phyloP scores from a whole-genome alignment of 2,113 vertebrate genomes.

The Corythaeola cristata region DNA sequence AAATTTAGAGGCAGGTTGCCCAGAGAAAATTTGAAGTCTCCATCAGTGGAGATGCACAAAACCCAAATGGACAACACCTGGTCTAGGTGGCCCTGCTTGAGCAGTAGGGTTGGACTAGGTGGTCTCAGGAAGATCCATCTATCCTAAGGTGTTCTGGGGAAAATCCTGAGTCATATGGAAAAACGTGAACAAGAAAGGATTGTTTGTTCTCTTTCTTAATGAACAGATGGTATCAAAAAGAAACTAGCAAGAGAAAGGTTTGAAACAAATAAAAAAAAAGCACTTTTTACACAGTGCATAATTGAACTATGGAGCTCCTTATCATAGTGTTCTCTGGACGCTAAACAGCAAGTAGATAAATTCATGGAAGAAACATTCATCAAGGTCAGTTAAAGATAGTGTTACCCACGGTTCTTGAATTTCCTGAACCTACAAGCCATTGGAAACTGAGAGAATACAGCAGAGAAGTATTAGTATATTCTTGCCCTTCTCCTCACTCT shows the following conservation, averaged over 20 bases:
- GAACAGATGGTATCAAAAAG: neutral
- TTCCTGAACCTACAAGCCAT: neutral
- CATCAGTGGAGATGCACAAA: neutral
- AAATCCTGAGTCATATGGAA: neutral
- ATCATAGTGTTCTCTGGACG: neutral
- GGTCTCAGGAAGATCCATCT: accelerated
- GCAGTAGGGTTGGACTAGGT: neutral
- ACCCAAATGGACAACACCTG: neutral
- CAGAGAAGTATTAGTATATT: neutral
- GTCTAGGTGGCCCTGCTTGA: neutral
- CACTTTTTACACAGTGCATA: neutral
- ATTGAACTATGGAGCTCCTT: neutral
- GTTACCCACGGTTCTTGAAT: neutral
- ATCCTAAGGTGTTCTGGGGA: neutral
- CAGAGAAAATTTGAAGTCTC: neutral
- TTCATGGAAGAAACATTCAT: neutral
- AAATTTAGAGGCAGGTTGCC: neutral
- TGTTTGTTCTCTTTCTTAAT: neutral
- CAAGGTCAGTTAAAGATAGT: neutral
- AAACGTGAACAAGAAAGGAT: neutral
- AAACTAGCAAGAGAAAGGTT: neutral
- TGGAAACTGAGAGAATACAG: neutral
- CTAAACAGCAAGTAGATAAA: neutral
- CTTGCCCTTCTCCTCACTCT: neutral
- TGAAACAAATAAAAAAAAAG: neutral